These are phyloP conservation scores for Mylabris phalerata DNA, from an alignment of 1,140 invertebrate genomes.

Conservation along the genomic window DNA sequence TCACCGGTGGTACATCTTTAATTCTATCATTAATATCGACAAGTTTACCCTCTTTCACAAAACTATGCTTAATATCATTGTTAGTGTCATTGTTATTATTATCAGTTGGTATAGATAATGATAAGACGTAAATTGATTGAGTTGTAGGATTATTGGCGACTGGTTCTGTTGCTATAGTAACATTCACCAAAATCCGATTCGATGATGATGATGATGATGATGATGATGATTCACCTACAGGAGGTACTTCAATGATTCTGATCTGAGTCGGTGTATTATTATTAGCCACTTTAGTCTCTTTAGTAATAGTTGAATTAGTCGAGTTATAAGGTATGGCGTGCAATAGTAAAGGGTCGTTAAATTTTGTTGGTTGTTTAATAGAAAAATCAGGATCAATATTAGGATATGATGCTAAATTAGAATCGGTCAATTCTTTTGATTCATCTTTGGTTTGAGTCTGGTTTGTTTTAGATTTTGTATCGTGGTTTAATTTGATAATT, in stretches of 20 bases:
- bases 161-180: conserved; percentile 63
- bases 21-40: not conserved
- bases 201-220: conserved; percentile 17
- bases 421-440: conserved; percentile 35
- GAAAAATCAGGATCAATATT: conserved; percentile 18
- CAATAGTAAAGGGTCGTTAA: conserved; percentile 18
- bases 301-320: conserved; percentile 14
- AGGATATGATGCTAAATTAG: conserved; percentile 14
- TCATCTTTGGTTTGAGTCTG: conserved; percentile 1
- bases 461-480: conserved; percentile 17
- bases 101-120: conserved; percentile 61
- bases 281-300: conserved; percentile 10
- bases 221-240: conserved; percentile 3
- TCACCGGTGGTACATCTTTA: conserved; percentile 3
- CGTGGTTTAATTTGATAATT: not conserved
- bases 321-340: conserved; percentile 10
- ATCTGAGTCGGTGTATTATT: conserved; percentile 22
- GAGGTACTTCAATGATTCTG: conserved; percentile 34
- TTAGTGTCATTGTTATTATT: conserved; percentile 40
- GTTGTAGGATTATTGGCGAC: conserved; percentile 45
- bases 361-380: conserved; percentile 11
- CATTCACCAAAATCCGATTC: conserved; percentile 63
- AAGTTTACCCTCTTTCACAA: conserved; percentile 35
- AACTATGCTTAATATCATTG: conserved; percentile 42
- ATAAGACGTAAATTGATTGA: conserved; percentile 63